phyloP scores from a whole-genome alignment of 2,888 invertebrate genomes.

The Lycophotia porphyrea region DNA sequence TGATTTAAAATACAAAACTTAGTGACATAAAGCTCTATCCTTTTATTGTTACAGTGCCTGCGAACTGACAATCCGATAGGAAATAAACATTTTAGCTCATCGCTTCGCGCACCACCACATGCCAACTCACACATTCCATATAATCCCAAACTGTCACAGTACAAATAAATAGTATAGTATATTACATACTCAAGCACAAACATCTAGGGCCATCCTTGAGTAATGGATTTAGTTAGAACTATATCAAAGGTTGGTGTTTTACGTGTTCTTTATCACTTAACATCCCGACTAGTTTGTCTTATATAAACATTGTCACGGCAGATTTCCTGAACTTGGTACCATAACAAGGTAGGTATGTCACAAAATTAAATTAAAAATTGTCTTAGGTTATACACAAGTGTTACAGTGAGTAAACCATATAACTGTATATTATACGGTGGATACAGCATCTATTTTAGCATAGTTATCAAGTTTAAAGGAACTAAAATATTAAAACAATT shows the following conservation, averaged over 20 bases:
- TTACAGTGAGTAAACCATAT: slow-evolving; percentile 65
- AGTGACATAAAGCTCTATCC: slow-evolving; percentile 91
- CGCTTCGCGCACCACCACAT: slow-evolving; percentile 80
- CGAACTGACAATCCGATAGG: slow-evolving; percentile 90
- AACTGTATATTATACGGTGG: slow-evolving; percentile 66
- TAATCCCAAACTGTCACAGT: slow-evolving; percentile 82
- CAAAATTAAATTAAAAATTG: slow-evolving; percentile 61
- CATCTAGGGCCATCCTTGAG: slow-evolving; percentile 85
- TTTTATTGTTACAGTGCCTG: slow-evolving; percentile 91
- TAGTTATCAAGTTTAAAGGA: slow-evolving; percentile 71
- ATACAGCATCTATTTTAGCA: slow-evolving; percentile 68
- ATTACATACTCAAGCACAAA: slow-evolving; percentile 81
- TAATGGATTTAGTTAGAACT: slow-evolving; percentile 79
- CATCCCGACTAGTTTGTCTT: slow-evolving; percentile 74
- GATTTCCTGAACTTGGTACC: slow-evolving; percentile 72
- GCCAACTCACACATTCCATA: slow-evolving; percentile 76
- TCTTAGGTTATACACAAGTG: slow-evolving; percentile 64
- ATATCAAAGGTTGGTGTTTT: slow-evolving; percentile 81
- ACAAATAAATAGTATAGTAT: slow-evolving; percentile 86
- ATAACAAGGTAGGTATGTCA: slow-evolving; percentile 59
- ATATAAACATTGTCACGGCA: slow-evolving; percentile 74
- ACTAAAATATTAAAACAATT: slow-evolving; percentile 72
- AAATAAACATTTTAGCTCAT: slow-evolving; percentile 88
- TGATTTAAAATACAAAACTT: slow-evolving; percentile 91
- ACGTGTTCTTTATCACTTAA: slow-evolving; percentile 74